phyloP scores from a whole-genome alignment of 2,888 invertebrate genomes.

The Sepioteuthis lessoniana region DNA sequence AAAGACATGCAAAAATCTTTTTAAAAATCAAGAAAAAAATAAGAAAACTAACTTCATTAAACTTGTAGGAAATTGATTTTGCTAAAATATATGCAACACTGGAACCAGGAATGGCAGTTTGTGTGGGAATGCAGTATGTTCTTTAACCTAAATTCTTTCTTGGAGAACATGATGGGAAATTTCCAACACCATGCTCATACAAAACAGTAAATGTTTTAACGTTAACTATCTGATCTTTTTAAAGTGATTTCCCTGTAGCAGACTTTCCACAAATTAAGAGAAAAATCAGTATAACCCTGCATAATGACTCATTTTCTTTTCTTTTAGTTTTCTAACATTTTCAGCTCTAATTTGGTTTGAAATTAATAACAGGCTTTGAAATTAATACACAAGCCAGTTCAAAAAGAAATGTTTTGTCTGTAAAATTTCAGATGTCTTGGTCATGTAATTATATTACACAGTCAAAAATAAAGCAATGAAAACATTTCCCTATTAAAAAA shows the following conservation, averaged over 20 bases:
- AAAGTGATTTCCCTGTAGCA: not conserved
- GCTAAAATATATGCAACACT: not conserved
- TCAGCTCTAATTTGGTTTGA: too few species aligned
- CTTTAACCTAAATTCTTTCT: not conserved
- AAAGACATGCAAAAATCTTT: not conserved
- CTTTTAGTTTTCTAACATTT: too few species aligned
- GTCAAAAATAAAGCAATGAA: too few species aligned
- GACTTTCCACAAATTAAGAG: not conserved
- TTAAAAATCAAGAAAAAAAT: not conserved
- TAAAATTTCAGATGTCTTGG: too few species aligned
- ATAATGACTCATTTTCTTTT: too few species aligned
- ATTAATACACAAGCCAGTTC: too few species aligned
- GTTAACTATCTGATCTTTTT: not conserved
- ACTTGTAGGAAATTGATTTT: conserved; percentile 33
- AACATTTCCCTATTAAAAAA: too few species aligned
- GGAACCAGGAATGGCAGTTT: not conserved
- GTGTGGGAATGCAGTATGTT: not conserved
- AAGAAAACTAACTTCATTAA: not conserved
- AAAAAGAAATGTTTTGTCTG: too few species aligned
- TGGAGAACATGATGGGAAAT: not conserved
- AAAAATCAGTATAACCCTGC: not conserved
- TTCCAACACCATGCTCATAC: not conserved
- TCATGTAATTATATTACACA: too few species aligned
- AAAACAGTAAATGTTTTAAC: not conserved
- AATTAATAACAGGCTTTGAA: too few species aligned